These are phyloP conservation scores for Sturmia bella DNA, from an alignment of 2,888 invertebrate genomes.

Conservation along the genomic window DNA sequence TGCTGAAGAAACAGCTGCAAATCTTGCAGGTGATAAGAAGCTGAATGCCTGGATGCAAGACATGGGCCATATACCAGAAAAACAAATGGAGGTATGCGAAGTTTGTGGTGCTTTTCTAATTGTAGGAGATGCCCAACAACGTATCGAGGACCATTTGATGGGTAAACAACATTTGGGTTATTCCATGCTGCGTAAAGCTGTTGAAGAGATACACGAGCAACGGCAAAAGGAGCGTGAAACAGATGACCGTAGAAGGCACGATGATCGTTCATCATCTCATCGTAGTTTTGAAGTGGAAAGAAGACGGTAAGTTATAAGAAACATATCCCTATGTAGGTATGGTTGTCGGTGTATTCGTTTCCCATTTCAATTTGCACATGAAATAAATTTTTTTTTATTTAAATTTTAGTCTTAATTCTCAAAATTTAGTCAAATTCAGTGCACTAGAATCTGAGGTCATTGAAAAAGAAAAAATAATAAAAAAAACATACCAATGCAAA, in stretches of 20 bases:
- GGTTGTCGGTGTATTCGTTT: too few relatives aligned
- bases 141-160: constrained; percentile 98
- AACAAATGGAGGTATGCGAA: constrained; percentile 99
- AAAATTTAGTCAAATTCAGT: too few relatives aligned
- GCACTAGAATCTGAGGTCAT: too few relatives aligned
- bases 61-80: constrained; percentile 93
- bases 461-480: too few relatives aligned
- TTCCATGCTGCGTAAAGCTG: constrained; percentile 87
- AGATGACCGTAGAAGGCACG: constrained; percentile 82
- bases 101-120: constrained; percentile 99
- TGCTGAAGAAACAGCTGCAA: constrained; percentile 64
- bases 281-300: constrained; percentile 72
- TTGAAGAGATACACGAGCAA: constrained; percentile 85
- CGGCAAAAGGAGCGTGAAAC: constrained; percentile 85
- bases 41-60: constrained; percentile 87
- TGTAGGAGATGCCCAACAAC: constrained; percentile 98
- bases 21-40: constrained; percentile 71
- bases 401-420: too few relatives aligned
- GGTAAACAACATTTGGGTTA: constrained; percentile 99
- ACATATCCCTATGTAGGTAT: too few relatives aligned
- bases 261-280: constrained; percentile 74
- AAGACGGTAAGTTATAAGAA: constrained; percentile 73
- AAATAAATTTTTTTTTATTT: background rate
- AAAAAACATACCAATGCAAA: too few relatives aligned
- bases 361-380: background rate